Evolutionary conservation across 2,113 vertebrate genomes (phyloP), one percentile per base, ranked within the genome.

Genomic region (Hyperoodon ampullatus): DNA sequence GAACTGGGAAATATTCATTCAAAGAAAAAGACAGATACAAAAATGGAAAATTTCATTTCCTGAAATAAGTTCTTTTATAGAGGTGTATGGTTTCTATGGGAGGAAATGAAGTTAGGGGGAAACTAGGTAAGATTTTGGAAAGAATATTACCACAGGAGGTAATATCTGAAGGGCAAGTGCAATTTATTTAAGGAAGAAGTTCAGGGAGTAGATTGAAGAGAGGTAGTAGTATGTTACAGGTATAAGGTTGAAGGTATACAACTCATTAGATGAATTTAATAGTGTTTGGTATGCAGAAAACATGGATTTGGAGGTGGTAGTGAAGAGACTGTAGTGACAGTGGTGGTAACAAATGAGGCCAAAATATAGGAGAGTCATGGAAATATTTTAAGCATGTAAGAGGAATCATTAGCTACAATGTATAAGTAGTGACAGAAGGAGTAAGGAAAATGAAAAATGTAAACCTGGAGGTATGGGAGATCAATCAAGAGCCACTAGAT

Each of bases 11-110:
- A 84, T 84, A 53, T 7, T 82, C 7, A 4, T 81, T 95, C 8
- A 61, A 35, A 86, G 66, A 16, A 93, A 85, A 71, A 80, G 39
- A 19, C 39, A 88, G 30, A 42, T n/a, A 15, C n/a, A 70, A 80
- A 90, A 80, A 81, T 28, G 66, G 74, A 72, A 75, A 82, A 63
- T 93, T 82, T 26, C 15, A 30, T 81, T 87, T 96, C 28, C 28
- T 70, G 39, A 68, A 86, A 80, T 72, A 81, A 86, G 63, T 66
- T 26, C 55, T 66, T 68, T 90, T n/a, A 63, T 63, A 75, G n/a
- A 87, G 23, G 23, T 93, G 2, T 68, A 15, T 80, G 19, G 33
- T 77, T 78, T 24, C 77, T 47, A 70, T 75, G 68, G 39, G 35
- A 90, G 19, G 44, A 81, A 80, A 80, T 66, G 33, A 91, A 63